These are phyloP conservation scores for Machaerirhynchus nigripectus DNA, from an alignment of 2,113 vertebrate species.

Conservation along the genomic window DNA sequence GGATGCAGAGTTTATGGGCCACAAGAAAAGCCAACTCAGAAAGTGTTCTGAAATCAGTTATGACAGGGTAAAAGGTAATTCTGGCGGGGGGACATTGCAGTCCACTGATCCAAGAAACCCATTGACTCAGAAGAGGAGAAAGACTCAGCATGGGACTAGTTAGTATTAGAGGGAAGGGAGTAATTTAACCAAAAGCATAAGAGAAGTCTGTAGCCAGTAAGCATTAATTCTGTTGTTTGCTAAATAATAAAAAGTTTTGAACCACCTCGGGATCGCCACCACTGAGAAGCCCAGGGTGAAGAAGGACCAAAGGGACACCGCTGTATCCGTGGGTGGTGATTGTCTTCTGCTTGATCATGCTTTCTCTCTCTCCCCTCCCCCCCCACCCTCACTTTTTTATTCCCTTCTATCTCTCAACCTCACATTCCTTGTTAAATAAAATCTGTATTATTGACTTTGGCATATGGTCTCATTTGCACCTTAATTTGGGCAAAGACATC, in stretches of 20 bases:
- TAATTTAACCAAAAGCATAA: neutral
- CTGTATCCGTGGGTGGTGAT: neutral
- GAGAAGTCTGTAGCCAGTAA: neutral
- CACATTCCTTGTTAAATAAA: neutral
- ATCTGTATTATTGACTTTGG: neutral
- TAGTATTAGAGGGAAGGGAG: neutral
- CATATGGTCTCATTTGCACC: neutral
- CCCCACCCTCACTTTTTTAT: neutral
- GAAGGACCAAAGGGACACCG: accelerated
- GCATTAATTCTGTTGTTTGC: neutral
- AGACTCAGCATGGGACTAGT: neutral
- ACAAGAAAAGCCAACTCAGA: neutral
- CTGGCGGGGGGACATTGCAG: neutral
- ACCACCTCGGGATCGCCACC: accelerated
- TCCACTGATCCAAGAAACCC: neutral
- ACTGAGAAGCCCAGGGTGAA: neutral
- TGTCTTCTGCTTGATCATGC: neutral
- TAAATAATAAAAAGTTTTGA: neutral
- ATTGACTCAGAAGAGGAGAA: neutral
- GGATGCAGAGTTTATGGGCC: neutral
- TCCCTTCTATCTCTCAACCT: neutral
- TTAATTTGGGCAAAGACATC: neutral
- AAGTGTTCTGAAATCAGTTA: neutral
- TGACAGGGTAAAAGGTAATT: neutral
- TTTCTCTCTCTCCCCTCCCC: neutral